Percentiles rank a stretch among this genome's conserved stretches.
These are phyloP conservation scores for Lanius ludovicianus DNA, from an alignment of 2,113 vertebrate genomes.

Conservation along the genomic window DNA sequence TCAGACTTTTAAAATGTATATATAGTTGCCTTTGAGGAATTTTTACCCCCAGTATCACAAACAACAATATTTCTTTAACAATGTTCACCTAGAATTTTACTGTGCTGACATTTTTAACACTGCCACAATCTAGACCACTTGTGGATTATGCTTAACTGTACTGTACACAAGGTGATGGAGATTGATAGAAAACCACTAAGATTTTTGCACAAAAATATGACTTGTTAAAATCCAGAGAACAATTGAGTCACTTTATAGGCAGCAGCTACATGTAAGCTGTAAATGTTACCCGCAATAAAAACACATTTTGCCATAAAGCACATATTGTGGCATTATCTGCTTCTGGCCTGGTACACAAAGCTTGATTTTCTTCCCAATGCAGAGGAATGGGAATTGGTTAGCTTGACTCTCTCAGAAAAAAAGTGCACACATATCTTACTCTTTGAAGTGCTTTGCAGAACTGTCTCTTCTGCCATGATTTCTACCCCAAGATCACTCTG, in stretches of 20 bases:
- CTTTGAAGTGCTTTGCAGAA: conserved; percentile 56
- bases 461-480: neutral
- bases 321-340: conserved; percentile 64
- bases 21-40: conserved; percentile 72
- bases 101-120: conserved; percentile 64
- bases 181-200: conserved; percentile 76
- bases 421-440: neutral
- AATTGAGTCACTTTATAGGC: conserved; percentile 58
- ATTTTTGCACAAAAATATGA: conserved; percentile 54
- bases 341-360: conserved; percentile 65
- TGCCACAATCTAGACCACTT: conserved; percentile 67
- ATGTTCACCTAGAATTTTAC: conserved; percentile 61
- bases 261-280: conserved; percentile 75
- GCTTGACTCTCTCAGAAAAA: conserved; percentile 9
- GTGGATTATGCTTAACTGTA: conserved; percentile 70
- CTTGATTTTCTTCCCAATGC: conserved; percentile 34
- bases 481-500: neutral
- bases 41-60: conserved; percentile 70
- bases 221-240: conserved; percentile 61
- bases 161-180: conserved; percentile 82
- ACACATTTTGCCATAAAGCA: conserved; percentile 65
- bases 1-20: conserved; percentile 67
- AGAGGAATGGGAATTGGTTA: conserved; percentile 33
- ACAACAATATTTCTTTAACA: conserved; percentile 57
- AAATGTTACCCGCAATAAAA: conserved; percentile 71